phyloP scores from a whole-genome alignment of 2,113 vertebrate species.

The Cettia cetti region DNA sequence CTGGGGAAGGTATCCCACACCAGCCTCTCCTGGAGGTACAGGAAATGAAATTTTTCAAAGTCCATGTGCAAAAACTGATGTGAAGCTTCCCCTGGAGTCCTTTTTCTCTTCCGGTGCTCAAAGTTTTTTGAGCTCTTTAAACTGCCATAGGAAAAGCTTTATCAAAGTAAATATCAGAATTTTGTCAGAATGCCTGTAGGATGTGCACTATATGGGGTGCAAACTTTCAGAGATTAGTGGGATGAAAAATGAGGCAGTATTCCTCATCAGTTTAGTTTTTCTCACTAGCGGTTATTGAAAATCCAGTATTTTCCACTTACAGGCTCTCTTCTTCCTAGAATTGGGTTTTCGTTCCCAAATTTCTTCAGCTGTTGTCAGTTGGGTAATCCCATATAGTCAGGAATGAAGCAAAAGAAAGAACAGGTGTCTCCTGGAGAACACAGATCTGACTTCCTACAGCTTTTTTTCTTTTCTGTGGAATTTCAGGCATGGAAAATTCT shows the following conservation, averaged over 20 bases:
- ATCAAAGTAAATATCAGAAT: neutral
- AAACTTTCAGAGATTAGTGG: neutral
- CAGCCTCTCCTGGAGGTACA: neutral
- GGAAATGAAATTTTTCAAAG: neutral
- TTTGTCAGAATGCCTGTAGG: neutral
- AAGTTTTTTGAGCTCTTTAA: neutral
- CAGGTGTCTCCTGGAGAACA: neutral
- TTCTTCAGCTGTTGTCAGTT: neutral
- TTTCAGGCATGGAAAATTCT: neutral
- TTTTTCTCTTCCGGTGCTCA: neutral
- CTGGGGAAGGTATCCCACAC: neutral
- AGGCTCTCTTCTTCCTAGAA: neutral
- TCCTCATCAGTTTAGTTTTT: neutral
- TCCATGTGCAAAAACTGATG: neutral
- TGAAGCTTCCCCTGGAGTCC: neutral
- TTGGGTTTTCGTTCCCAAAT: neutral
- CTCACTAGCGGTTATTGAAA: neutral
- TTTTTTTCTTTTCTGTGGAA: neutral
- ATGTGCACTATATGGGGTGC: accelerated
- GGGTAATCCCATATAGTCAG: neutral
- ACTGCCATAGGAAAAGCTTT: neutral
- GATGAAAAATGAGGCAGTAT: neutral
- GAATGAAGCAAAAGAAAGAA: neutral
- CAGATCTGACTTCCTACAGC: neutral
- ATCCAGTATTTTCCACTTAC: neutral